phyloP scores from a whole-genome alignment of 2,888 invertebrate genomes.

The Sphinx pinastri region DNA sequence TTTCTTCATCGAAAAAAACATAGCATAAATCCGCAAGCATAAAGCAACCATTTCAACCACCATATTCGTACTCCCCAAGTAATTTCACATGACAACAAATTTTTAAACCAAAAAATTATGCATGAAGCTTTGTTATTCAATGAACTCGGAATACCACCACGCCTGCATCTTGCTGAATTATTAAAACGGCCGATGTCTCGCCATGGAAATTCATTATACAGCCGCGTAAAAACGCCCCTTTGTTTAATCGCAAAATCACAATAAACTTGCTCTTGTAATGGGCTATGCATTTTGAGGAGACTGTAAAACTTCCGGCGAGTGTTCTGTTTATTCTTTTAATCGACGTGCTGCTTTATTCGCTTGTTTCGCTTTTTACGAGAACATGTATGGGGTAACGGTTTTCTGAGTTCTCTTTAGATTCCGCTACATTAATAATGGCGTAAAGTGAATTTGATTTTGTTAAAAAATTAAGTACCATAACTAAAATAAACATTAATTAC shows the following conservation, averaged over 20 bases:
- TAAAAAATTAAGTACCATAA: too few relatives aligned
- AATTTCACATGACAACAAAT: constrained; percentile 48
- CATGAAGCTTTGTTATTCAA: constrained; percentile 81
- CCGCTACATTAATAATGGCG: too few relatives aligned
- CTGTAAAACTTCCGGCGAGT: constrained; percentile 40
- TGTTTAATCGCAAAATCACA: constrained; percentile 81
- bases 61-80: constrained; percentile 5
- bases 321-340: constrained; percentile 63
- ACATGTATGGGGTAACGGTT: neutral
- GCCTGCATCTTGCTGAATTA: constrained; percentile 72
- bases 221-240: constrained; percentile 73
- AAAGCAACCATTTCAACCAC: neutral
- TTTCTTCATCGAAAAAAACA: neutral
- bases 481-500: too few relatives aligned
- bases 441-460: too few relatives aligned
- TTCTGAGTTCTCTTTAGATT: too few relatives aligned
- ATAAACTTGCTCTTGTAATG: constrained; percentile 77
- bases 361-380: constrained; percentile 6
- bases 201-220: constrained; percentile 71
- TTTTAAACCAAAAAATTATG: constrained; percentile 71
- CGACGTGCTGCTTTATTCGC: constrained; percentile 10
- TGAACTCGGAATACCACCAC: constrained; percentile 69
- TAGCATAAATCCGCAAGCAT: neutral
- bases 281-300: constrained; percentile 73
- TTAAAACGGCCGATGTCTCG: constrained; percentile 70